These are phyloP conservation scores for Ricordea florida DNA, from an alignment of 92 coral and sea anemone genomes.

Conservation along the genomic window DNA sequence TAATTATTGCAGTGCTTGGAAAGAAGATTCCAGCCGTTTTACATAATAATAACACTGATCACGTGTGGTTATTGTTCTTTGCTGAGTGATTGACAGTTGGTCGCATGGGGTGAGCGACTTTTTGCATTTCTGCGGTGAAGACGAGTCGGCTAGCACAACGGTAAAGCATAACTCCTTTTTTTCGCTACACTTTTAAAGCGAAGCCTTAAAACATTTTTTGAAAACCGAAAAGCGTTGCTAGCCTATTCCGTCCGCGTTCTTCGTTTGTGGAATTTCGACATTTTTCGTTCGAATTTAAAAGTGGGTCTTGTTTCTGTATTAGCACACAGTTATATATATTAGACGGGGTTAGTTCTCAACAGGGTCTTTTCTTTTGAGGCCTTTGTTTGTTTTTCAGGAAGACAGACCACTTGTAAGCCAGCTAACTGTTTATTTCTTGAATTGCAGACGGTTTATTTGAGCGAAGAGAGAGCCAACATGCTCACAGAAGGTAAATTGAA, in stretches of 20 bases:
- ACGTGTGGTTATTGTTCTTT: slow-evolving; percentile 35
- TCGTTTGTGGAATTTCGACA: slow-evolving; percentile 11
- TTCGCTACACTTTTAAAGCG: background rate
- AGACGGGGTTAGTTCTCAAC: slow-evolving; percentile 44
- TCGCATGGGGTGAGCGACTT: slow-evolving; percentile 46
- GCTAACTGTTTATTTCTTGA: background rate
- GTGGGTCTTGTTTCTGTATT: slow-evolving; percentile 74
- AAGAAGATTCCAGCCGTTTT: slow-evolving; percentile 10
- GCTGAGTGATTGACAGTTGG: slow-evolving; percentile 39
- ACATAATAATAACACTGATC: slow-evolving; percentile 36
- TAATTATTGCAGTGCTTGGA: slow-evolving; percentile 27
- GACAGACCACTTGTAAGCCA: background rate
- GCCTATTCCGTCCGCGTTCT: slow-evolving; percentile 17
- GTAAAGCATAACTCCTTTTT: slow-evolving; percentile 17
- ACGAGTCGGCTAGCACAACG: slow-evolving; percentile 37
- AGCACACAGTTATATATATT: slow-evolving; percentile 24
- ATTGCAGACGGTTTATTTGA: slow-evolving; percentile 19
- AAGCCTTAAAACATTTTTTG: slow-evolving; percentile 17
- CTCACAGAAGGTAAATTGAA: slow-evolving; percentile 20
- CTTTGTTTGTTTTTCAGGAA: slow-evolving; percentile 19
- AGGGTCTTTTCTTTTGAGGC: slow-evolving; percentile 19
- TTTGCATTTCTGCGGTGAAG: slow-evolving; percentile 43
- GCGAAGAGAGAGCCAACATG: slow-evolving; percentile 16
- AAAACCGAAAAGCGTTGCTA: slow-evolving; percentile 2
- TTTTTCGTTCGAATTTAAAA: slow-evolving; percentile 82